These are phyloP conservation scores for Ceyx erithaca DNA, from an alignment of 2,797 vertebrate genomes.

Conservation along the genomic window DNA sequence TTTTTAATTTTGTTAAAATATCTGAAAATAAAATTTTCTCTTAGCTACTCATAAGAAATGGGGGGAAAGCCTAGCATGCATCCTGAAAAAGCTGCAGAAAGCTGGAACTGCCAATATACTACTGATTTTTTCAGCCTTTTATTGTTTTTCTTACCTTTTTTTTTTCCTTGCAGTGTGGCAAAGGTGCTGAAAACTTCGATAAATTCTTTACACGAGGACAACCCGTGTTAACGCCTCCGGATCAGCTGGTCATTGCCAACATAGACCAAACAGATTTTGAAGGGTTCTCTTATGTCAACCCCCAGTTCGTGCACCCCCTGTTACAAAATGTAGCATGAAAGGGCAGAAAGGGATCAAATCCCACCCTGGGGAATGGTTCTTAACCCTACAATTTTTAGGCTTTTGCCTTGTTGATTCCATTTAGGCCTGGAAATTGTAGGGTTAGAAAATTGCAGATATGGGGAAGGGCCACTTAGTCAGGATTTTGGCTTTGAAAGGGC, in stretches of 20 bases:
- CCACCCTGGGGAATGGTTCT: not conserved
- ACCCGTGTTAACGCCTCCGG: slow-evolving; percentile 93
- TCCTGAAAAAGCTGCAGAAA: not conserved
- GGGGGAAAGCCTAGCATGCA: not conserved
- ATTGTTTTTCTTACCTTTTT: slow-evolving; percentile 11
- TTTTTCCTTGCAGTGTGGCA: slow-evolving; percentile 87
- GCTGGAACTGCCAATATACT: not conserved
- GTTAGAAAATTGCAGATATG: slow-evolving; percentile 27
- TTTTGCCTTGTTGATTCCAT: slow-evolving; percentile 59
- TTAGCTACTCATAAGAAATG: rapidly evolving
- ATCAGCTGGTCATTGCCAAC: slow-evolving; percentile 97
- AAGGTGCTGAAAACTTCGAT: slow-evolving; percentile 97
- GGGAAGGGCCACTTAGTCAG: slow-evolving; percentile 36
- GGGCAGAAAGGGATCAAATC: slow-evolving; percentile 19
- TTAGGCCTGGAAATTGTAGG: slow-evolving; percentile 74
- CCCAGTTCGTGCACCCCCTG: slow-evolving; percentile 89
- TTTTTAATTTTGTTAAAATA: not conserved
- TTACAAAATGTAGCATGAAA: slow-evolving; percentile 89
- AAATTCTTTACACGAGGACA: slow-evolving; percentile 98
- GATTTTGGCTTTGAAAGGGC: slow-evolving; percentile 54
- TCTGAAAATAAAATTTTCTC: not conserved
- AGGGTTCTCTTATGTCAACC: slow-evolving; percentile 95
- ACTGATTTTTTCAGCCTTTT: not conserved
- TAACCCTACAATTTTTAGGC: slow-evolving; percentile 75
- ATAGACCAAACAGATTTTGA: slow-evolving; percentile 98